Conservation (phyloP, 2,113 vertebrate genomes). For the Neogobius melanostomus region DNA sequence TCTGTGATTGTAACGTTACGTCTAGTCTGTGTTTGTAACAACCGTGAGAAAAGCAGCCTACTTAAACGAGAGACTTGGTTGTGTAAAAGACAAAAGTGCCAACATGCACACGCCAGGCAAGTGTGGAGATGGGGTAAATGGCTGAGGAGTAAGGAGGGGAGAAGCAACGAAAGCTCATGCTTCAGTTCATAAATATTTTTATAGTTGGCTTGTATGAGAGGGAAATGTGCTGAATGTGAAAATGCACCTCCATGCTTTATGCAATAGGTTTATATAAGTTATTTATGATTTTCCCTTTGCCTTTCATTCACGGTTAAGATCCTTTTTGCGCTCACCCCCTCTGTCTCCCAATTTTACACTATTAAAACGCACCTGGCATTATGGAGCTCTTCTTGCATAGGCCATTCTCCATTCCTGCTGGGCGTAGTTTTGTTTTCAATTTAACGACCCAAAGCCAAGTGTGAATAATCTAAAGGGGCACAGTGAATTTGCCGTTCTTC, state of each 20-base stretch:
- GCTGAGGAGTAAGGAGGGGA: neutral
- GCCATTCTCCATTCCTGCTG: neutral
- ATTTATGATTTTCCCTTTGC: conserved; percentile 34
- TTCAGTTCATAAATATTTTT: conserved; percentile 40
- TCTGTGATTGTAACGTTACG: neutral
- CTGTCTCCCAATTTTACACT: neutral
- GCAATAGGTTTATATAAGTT: conserved; percentile 35
- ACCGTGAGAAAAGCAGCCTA: neutral
- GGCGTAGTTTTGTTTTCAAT: neutral
- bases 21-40: neutral
- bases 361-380: neutral
- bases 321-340: conserved; percentile 15
- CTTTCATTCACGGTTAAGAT: conserved; percentile 2
- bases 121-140: neutral
- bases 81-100: conserved; percentile 6
- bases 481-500: neutral
- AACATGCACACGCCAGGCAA: conserved; percentile 7
- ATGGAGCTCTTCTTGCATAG: neutral
- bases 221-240: conserved; percentile 30
- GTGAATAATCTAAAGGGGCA: neutral
- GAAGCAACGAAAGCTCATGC: conserved; percentile 3
- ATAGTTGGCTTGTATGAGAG: conserved; percentile 17
- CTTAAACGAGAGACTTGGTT: neutral
- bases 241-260: conserved; percentile 42
- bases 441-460: neutral